Evolutionary conservation across 2,113 vertebrate genomes (phyloP).

Genomic region (Okapia johnstoni): DNA sequence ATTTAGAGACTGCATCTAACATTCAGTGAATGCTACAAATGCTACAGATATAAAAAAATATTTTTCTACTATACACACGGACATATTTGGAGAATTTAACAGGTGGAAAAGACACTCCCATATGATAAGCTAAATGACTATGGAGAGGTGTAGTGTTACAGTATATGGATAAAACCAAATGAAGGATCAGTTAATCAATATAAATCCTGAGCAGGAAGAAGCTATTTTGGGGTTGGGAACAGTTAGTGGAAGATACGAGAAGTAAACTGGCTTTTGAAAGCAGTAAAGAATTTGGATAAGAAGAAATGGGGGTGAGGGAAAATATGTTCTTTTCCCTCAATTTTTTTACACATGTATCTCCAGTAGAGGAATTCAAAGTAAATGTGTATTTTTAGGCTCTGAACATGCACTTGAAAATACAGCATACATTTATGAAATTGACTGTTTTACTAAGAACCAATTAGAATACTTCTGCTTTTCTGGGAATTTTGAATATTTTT

Average conservation of each 20-base stretch:
- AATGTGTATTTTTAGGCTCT: conserved; percentile 23
- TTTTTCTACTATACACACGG: not conserved
- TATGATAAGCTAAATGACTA: not conserved
- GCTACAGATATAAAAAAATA: not conserved
- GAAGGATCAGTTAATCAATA: not conserved
- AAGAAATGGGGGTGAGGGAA: not conserved
- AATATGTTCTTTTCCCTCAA: not conserved
- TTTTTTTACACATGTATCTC: not conserved
- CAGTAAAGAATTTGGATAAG: not conserved
- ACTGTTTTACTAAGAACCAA: conserved; percentile 34
- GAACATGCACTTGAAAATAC: conserved; percentile 21
- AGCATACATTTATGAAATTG: conserved; percentile 24
- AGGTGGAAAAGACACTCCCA: not conserved
- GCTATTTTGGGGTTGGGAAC: not conserved
- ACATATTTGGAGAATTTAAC: not conserved
- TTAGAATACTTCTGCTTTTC: conserved; percentile 36
- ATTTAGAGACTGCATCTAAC: not conserved
- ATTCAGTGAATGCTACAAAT: not conserved
- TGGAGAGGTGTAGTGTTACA: not conserved
- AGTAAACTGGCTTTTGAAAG: not conserved
- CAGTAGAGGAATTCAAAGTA: conserved; percentile 29
- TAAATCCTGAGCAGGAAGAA: not conserved
- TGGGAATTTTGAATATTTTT: conserved; percentile 45
- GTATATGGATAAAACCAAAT: not conserved
- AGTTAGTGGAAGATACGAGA: not conserved